Percentiles rank a stretch among this genome's conserved stretches.
These are phyloP conservation scores for Prenolepis imparis DNA, from an alignment of 2,888 invertebrate genomes.

Conservation along the genomic window DNA sequence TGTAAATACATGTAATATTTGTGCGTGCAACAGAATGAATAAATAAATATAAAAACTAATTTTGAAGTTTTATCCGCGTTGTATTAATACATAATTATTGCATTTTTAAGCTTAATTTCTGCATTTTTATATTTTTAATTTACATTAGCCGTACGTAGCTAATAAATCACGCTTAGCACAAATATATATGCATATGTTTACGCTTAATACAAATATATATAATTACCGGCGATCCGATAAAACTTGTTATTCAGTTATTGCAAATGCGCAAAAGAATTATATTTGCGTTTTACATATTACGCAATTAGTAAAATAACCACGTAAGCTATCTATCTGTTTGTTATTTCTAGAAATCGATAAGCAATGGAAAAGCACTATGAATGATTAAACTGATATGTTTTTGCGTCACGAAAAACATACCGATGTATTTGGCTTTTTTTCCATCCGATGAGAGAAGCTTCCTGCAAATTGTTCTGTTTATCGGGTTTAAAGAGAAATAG, in stretches of 20 bases:
- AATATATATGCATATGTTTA: too few species aligned
- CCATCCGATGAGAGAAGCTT: constrained; percentile 56
- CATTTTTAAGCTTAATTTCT: neutral
- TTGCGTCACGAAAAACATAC: neutral
- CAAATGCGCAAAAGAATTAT: neutral
- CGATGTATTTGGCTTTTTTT: constrained; percentile 51
- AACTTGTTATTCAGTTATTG: neutral
- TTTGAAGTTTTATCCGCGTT: neutral
- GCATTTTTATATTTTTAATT: neutral
- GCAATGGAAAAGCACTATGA: neutral
- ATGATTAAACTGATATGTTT: neutral
- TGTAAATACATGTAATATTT: neutral
- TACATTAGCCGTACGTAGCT: neutral
- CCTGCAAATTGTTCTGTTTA: constrained; percentile 54
- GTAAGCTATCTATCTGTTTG: neutral
- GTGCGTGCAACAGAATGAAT: neutral
- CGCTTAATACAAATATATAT: constrained; percentile 20
- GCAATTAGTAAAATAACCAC: constrained; percentile 9
- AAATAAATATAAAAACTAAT: neutral
- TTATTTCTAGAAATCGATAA: neutral
- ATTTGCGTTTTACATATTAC: neutral
- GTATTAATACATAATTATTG: neutral
- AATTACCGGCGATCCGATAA: neutral
- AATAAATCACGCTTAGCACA: neutral
- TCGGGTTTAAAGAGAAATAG: constrained; percentile 58